Base-by-base conservation (phyloP, 2,113 vertebrate species). In the Solea senegalensis region DNA sequence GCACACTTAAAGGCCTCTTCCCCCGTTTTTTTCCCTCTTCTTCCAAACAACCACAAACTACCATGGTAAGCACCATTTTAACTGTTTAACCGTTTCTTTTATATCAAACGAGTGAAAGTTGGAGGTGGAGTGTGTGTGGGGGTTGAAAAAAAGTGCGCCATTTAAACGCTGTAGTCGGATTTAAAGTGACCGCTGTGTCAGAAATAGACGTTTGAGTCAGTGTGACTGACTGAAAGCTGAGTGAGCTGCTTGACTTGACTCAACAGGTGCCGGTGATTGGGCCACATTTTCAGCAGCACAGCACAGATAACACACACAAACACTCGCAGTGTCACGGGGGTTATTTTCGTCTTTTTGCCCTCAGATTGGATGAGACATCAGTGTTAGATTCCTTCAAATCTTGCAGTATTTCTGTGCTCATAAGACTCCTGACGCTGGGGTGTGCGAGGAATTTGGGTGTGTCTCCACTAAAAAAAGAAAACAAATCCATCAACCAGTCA, bases 171-270 rank as follows among this genome's bases (percentile, higher is more conserved):
- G 3, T 34, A 4, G 34, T 34, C 34, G 2, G 34, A 34, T 34
- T 21, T 34, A 34, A 34, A 34, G 34, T 34, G 34, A 34, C 40
- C 2, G 41, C 11, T 12, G 27, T 12, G 73, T 75, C 85, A 83
- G 57, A 85, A 91, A 88, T 90, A 85, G 83, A 55, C 43, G 27
- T 53, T 65, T 69, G n/a, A 41, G 50, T 62, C 45, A 53, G 5
- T 70, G 21, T 21, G 21, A 21, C 21, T 21, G 82, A 73, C 41
- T 63, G 12, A 51, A 51, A 57, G 68, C 80, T 74, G 79, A 78
- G 61, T 64, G 76, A 44, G 74, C 61, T 67, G 44, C 48, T 21
- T 68, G 61, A 46, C 69, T 82, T 80, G 67, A 5, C 14, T 48
- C 28, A 82, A 74, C 82, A 87, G 71, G 64, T 78, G 68, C 2